phyloP scores from a whole-genome alignment of 2,888 invertebrate genomes.

The Acrobasis suavella region DNA sequence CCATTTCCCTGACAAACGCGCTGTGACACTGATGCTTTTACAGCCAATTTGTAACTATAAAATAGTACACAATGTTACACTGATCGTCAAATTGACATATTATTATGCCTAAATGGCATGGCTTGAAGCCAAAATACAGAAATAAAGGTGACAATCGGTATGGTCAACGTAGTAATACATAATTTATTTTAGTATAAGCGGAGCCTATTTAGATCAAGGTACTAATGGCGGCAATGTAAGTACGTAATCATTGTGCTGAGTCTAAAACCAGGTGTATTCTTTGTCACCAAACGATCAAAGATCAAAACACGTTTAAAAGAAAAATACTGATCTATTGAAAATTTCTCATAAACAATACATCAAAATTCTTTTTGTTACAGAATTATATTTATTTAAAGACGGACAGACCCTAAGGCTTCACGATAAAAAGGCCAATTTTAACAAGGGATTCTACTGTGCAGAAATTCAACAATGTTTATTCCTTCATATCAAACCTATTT shows the following conservation, averaged over 20 bases:
- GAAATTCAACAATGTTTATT: background rate
- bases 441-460: background rate
- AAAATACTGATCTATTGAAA: too few species aligned
- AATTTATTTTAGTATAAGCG: conserved; percentile 35
- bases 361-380: too few species aligned
- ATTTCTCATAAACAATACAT: too few species aligned
- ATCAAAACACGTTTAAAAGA: too few species aligned
- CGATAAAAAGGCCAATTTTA: too few species aligned
- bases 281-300: too few species aligned
- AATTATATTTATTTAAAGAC: too few species aligned
- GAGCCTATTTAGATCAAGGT: conserved; percentile 47
- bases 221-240: conserved; percentile 30
- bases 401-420: too few species aligned
- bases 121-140: conserved; percentile 48
- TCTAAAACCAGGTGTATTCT: too few species aligned
- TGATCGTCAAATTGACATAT: conserved; percentile 47
- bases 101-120: conserved; percentile 53
- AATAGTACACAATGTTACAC: conserved; percentile 28
- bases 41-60: background rate
- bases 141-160: conserved; percentile 40
- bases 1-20: conserved; percentile 14
- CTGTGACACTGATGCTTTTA: background rate
- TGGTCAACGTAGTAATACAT: conserved; percentile 32
- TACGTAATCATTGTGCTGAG: too few species aligned
- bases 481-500: background rate